Evolutionary conservation across 2,888 invertebrate genomes (phyloP).

Genomic region (Nysson spinosus): DNA sequence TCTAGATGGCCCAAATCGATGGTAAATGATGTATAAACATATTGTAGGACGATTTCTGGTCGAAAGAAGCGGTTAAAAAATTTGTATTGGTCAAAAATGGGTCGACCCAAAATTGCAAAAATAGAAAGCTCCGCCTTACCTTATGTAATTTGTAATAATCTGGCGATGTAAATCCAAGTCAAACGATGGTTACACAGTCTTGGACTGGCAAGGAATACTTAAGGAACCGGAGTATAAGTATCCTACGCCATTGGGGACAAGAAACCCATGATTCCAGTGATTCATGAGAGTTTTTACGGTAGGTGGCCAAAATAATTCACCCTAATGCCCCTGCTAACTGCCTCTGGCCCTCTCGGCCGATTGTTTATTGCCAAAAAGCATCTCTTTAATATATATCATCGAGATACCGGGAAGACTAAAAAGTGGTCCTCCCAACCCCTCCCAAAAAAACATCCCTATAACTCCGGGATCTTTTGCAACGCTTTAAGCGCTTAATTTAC

Average conservation of each 20-base stretch:
- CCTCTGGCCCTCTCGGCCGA: conserved; percentile 62
- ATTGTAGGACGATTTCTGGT: no score
- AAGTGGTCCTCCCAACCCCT: no score
- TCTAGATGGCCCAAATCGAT: no score
- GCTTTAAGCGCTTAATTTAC: no score
- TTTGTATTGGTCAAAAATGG: no score
- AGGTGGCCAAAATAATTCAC: conserved; percentile 75
- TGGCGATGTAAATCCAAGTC: neutral
- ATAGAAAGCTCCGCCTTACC: no score
- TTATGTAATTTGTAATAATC: no score
- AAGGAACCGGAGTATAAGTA: conserved; percentile 66
- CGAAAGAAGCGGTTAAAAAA: no score
- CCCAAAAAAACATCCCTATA: no score
- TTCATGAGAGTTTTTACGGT: conserved; percentile 73
- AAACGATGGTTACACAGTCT: neutral
- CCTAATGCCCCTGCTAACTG: conserved; percentile 76
- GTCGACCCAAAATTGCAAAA: no score
- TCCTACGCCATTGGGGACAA: conserved; percentile 51
- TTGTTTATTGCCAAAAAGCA: conserved; percentile 72
- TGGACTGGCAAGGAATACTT: neutral
- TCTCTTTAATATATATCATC: conserved; percentile 61
- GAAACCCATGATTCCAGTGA: conserved; percentile 69
- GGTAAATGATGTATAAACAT: no score
- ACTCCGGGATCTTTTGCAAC: neutral
- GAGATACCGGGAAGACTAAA: no score